phyloP scores from a whole-genome alignment of 1,140 invertebrate genomes.

The Meloidogyne chitwoodi region DNA sequence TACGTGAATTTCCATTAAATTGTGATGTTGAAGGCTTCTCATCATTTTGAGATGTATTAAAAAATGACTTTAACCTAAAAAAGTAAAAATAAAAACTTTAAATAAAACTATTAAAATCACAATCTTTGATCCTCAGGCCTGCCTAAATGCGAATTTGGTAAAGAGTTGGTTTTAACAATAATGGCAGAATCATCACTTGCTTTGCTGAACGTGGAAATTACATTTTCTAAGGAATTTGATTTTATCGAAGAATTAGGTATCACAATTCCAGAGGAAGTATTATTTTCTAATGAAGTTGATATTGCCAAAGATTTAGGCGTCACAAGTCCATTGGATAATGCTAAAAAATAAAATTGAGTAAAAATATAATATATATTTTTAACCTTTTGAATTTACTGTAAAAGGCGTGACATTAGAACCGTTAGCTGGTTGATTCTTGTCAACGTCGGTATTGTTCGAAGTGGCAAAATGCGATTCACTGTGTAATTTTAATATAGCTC shows the following conservation, averaged over 20 bases:
- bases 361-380: too few relatives aligned
- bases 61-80: neutral
- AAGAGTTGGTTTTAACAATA: neutral
- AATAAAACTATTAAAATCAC: neutral
- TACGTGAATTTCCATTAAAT: slow-evolving; percentile 7
- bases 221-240: neutral
- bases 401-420: neutral
- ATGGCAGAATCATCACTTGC: neutral
- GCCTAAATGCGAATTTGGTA: neutral
- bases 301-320: neutral
- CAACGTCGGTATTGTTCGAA: neutral
- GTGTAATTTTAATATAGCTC: neutral
- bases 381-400: neutral
- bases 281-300: neutral
- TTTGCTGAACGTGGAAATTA: neutral
- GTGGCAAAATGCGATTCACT: neutral
- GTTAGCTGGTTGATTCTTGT: neutral
- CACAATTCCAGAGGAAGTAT: neutral
- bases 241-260: neutral
- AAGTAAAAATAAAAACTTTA: neutral
- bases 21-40: neutral
- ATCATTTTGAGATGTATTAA: neutral
- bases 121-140: neutral
- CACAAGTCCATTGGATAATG: neutral
- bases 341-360: neutral